phyloP scores from a whole-genome alignment of 2,113 vertebrate species.

The Arenaria interpres region DNA sequence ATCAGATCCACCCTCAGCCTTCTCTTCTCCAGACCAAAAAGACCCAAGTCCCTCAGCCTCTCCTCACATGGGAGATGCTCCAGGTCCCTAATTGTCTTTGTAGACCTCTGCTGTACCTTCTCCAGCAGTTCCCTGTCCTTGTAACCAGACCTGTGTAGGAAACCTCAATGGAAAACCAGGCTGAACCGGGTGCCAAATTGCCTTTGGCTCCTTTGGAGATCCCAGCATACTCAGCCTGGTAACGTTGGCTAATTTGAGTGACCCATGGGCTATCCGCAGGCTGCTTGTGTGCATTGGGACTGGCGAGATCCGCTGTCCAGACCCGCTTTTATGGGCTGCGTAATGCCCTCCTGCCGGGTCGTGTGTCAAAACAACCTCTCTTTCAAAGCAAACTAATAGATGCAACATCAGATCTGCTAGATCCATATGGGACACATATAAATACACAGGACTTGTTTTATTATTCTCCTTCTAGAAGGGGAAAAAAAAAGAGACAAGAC shows the following conservation, averaged over 20 bases:
- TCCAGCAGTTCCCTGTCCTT: too few species aligned
- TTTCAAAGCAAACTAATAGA: neutral
- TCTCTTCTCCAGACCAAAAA: too few species aligned
- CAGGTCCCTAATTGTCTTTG: too few species aligned
- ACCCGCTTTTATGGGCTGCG: neutral
- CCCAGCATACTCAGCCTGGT: neutral
- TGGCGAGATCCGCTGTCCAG: neutral
- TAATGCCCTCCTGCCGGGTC: neutral
- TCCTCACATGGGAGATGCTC: too few species aligned
- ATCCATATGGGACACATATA: neutral
- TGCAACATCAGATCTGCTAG: neutral
- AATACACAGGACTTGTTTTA: neutral
- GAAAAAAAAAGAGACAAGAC: too few species aligned
- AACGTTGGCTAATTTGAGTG: neutral
- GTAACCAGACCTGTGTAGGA: rapidly evolving
- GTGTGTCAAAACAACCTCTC: neutral
- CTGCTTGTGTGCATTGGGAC: neutral
- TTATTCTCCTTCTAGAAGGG: neutral
- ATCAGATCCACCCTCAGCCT: too few species aligned
- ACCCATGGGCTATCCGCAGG: neutral
- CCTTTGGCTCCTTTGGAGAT: neutral
- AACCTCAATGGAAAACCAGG: neutral
- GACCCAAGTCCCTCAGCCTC: too few species aligned
- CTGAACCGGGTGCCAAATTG: neutral
- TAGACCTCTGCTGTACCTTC: too few species aligned